Conservation (phyloP, 1,140 invertebrate species). For the Pogonus chalceus region DNA sequence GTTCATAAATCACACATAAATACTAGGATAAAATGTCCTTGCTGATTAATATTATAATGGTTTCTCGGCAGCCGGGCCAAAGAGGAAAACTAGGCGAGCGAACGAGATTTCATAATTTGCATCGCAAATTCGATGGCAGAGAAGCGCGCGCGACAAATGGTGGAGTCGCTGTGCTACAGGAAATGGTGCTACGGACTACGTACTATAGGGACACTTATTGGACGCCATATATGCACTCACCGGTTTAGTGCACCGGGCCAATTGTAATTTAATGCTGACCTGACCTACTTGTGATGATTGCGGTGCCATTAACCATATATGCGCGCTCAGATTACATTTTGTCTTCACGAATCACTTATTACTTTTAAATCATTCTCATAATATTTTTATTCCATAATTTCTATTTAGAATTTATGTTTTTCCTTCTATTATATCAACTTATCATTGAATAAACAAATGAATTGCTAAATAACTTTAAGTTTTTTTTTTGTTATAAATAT, state of each 20-base stretch:
- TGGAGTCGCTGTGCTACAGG: not conserved
- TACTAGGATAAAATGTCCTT: not conserved
- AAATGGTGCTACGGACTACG: too few relatives aligned
- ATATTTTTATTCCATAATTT: too few relatives aligned
- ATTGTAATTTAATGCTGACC: conserved; percentile 12
- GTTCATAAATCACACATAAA: not conserved
- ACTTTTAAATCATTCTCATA: too few relatives aligned
- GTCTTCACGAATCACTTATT: too few relatives aligned
- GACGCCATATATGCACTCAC: not conserved
- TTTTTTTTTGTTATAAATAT: too few relatives aligned
- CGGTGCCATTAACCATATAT: too few relatives aligned
- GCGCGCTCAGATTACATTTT: too few relatives aligned
- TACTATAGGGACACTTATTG: too few relatives aligned
- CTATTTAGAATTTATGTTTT: too few relatives aligned
- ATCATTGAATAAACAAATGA: too few relatives aligned
- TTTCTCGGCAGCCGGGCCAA: not conserved
- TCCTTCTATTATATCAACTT: too few relatives aligned
- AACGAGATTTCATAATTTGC: conserved; percentile 4
- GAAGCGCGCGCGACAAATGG: not conserved
- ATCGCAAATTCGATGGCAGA: not conserved
- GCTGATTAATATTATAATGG: conserved; percentile 1
- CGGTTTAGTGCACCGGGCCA: not conserved
- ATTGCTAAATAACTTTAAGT: too few relatives aligned
- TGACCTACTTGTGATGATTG: conserved; percentile 12
- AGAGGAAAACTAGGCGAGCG: not conserved